Evolutionary conservation across 2,797 vertebrate species (phyloP).

Genomic region (Sardinella longiceps): DNA sequence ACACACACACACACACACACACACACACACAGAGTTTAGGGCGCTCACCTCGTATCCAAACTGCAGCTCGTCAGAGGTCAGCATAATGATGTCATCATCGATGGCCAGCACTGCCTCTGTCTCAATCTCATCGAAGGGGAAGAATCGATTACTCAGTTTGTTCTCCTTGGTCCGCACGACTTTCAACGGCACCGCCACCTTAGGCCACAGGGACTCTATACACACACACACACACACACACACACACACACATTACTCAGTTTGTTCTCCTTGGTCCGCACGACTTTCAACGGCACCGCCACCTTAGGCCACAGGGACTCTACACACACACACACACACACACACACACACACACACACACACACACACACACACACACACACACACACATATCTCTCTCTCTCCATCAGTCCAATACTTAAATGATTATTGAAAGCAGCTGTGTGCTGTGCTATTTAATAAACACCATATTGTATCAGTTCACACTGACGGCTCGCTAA

Average conservation of each 20-base stretch:
- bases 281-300: too few relatives aligned
- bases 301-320: background rate
- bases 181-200: conserved; percentile 92
- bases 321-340: background rate
- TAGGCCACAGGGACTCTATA: conserved; percentile 92
- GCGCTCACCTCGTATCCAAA: conserved; percentile 97
- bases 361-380: background rate
- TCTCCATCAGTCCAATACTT: background rate
- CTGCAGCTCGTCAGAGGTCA: conserved; percentile 96
- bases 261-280: too few relatives aligned
- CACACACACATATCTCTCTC: background rate
- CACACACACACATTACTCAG: conserved; percentile 5
- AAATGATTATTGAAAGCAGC: background rate
- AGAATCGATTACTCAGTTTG: conserved; percentile 97
- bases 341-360: background rate
- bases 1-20: conserved; percentile 11
- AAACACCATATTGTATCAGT: background rate
- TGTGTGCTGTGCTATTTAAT: background rate
- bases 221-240: conserved; percentile 18
- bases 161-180: conserved; percentile 95
- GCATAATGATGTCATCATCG: conserved; percentile 98
- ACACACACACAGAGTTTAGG: background rate
- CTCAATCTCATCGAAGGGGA: conserved; percentile 96
- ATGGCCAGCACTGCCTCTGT: conserved; percentile 96
- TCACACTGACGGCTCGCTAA: background rate